Conservation (phyloP, 2,888 invertebrate genomes). For the Pecten maximus region DNA sequence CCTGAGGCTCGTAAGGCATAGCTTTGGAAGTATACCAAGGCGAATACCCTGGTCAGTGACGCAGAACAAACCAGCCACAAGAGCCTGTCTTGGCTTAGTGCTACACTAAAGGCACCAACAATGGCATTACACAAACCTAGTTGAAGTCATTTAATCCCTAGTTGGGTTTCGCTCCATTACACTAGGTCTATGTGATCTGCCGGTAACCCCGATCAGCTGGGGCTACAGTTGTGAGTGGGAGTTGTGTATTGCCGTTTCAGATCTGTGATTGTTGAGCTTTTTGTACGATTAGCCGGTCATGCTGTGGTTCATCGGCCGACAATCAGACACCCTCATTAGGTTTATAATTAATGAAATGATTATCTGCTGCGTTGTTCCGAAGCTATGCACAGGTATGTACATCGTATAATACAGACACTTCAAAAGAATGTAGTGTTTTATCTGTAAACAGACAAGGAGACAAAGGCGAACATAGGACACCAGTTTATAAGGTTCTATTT, state of each 20-base stretch:
- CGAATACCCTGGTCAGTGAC: not conserved
- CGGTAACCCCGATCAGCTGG: not conserved
- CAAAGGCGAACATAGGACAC: not conserved
- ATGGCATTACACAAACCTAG: conserved; percentile 30
- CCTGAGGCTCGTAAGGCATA: not conserved
- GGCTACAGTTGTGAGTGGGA: conserved; percentile 15
- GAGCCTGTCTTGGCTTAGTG: conserved; percentile 17
- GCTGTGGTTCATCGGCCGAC: not conserved
- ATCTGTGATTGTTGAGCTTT: not conserved
- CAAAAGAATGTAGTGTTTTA: not conserved
- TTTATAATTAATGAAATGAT: conserved; percentile 29
- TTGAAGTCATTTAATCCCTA: not conserved
- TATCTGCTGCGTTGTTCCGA: not conserved
- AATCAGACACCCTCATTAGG: conserved; percentile 27
- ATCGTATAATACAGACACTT: not conserved
- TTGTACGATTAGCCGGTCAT: conserved; percentile 21
- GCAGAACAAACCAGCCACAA: conserved; percentile 8
- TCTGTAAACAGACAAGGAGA: not conserved
- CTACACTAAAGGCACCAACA: not conserved
- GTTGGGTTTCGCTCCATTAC: not conserved
- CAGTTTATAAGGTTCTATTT: not conserved
- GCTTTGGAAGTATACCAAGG: conserved; percentile 20
- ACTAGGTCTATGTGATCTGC: not conserved
- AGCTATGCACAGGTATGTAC: conserved; percentile 10
- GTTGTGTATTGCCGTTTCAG: conserved; percentile 27